Conservation (phyloP, 2,797 vertebrate genomes). For the Menidia menidia region DNA sequence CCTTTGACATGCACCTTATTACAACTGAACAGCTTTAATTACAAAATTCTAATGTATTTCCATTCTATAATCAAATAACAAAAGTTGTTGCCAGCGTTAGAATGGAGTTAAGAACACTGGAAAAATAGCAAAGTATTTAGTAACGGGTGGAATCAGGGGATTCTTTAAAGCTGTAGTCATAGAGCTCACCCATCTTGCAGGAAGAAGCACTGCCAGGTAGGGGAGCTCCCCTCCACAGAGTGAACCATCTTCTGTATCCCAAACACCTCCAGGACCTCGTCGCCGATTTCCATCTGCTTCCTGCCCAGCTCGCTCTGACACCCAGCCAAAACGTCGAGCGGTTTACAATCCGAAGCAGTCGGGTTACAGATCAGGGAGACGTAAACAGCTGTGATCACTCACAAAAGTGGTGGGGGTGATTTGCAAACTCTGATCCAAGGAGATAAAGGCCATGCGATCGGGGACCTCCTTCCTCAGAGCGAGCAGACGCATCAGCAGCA, state of each 20-base stretch:
- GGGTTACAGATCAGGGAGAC: not conserved
- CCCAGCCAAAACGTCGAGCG: slow-evolving; percentile 21
- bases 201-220: slow-evolving; percentile 87
- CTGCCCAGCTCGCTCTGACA: slow-evolving; percentile 82
- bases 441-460: slow-evolving; percentile 81
- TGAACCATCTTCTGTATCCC: slow-evolving; percentile 84
- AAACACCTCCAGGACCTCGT: slow-evolving; percentile 79
- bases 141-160: not conserved
- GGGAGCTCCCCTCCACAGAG: slow-evolving; percentile 55
- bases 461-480: slow-evolving; percentile 78
- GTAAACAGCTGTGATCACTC: slow-evolving; percentile 58
- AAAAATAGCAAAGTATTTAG: not conserved
- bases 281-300: slow-evolving; percentile 79
- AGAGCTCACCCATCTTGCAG: slow-evolving; percentile 87
- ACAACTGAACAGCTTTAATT: too few relatives aligned
- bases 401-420: slow-evolving; percentile 86
- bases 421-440: slow-evolving; percentile 79
- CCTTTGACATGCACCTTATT: too few relatives aligned
- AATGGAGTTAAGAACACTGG: too few relatives aligned
- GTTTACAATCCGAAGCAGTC: not conserved
- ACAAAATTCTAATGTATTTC: too few relatives aligned
- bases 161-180: not conserved
- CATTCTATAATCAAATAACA: too few relatives aligned
- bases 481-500: slow-evolving; percentile 89
- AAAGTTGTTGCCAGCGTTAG: too few relatives aligned